These are phyloP conservation scores for Schizopygopsis pylzovi DNA, from an alignment of 2,797 vertebrate species.

Conservation along the genomic window DNA sequence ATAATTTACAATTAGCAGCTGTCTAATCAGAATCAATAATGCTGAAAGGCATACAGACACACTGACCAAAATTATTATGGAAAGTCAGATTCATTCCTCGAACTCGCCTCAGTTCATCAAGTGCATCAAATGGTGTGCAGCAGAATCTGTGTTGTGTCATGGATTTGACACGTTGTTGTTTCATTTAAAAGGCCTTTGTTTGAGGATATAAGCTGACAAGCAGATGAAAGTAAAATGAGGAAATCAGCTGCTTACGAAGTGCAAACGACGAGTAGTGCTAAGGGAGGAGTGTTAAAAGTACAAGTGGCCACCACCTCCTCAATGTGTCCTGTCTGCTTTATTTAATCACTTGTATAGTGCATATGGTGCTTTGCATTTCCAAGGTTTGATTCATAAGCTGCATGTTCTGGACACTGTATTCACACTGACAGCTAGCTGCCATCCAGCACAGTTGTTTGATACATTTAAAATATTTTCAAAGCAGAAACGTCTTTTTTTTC, in stretches of 20 bases:
- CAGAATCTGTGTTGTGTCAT: conserved; percentile 10
- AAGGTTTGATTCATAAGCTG: conserved; percentile 33
- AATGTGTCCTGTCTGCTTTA: not conserved
- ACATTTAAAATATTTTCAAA: conserved; percentile 12
- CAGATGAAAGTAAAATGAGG: conserved; percentile 33
- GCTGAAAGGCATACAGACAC: conserved; percentile 6
- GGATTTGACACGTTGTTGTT: conserved; percentile 20
- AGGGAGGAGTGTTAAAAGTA: conserved; percentile 9
- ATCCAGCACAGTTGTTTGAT: conserved; percentile 26
- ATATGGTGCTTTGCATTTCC: not conserved
- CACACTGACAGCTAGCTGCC: conserved; percentile 25
- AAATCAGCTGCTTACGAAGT: conserved; percentile 47
- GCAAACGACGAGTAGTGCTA: conserved; percentile 39
- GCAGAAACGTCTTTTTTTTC: not conserved
- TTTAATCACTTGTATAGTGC: conserved; percentile 17
- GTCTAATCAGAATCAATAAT: conserved; percentile 27
- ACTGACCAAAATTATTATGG: conserved; percentile 9
- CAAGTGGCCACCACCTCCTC: conserved; percentile 53
- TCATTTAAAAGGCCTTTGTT: conserved; percentile 16
- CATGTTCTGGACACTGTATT: conserved; percentile 6
- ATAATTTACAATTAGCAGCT: conserved; percentile 33
- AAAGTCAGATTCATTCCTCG: not conserved
- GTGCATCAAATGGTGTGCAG: conserved; percentile 7
- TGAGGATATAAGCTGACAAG: conserved; percentile 24
- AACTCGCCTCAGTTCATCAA: conserved; percentile 16